Evolutionary conservation across 2,113 vertebrate species (phyloP), one percentile per base, ranked within the genome.

Genomic region (Gymnogyps californianus): DNA sequence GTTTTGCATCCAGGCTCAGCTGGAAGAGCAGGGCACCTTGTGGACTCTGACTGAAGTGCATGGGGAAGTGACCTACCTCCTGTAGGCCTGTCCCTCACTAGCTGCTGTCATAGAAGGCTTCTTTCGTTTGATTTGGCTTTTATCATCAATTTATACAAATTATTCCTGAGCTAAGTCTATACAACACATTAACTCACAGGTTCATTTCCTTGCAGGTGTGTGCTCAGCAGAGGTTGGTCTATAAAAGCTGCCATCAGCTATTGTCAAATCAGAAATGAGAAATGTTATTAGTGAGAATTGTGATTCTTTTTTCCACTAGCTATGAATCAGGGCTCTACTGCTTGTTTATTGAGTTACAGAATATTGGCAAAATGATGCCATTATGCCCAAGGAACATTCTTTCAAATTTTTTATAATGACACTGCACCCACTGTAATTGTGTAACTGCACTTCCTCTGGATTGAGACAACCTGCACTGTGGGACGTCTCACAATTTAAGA

Each of bases 341-440:
- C 31, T 83, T 92, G 51, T 92, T 97, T 94, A 94, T 87, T 94
- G 70, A 92, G 65, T 86, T 95, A 75, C 29, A 85, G 49, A 70
- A 86, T 82, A 95, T 83, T 72, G 84, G 75, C 51, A 92, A 92
- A 91, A 70, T 75, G 8, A 71, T 92, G 52, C 40, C 42, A 49
- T 84, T 77, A 55, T 62, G 36, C 64, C 34, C 90, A 58, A 93
- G 65, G 79, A 95, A 57, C 15, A 0, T 25, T 67, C 18, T 87
- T 96, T 71, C 36, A 24, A 13, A 38, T 26, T 72, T 81, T 62
- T 77, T 75, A 66, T 76, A 82, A 72, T 72, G 52, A 40, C 40
- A 36, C 16, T 77, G 46, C 11, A 69, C 31, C 22, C 25, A 31
- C 36, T 83, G 8, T 74, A 79, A 87, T 38, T 89, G 49, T 51